Conservation (phyloP, 2,888 invertebrate species). For the Tuberolachnus salignus region DNA sequence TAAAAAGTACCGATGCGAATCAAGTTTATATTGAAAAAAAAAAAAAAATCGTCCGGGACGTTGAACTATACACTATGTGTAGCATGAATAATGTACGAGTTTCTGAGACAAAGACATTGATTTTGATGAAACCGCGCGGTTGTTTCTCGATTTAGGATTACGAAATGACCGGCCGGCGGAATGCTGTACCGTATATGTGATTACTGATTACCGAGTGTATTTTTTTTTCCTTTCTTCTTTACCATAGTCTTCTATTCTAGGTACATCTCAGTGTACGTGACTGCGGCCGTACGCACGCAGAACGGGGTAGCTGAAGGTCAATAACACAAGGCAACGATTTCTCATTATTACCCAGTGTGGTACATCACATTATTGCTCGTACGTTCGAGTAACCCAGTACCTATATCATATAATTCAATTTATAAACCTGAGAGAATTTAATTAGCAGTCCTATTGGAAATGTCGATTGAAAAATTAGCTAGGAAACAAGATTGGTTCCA, state of each 20-base stretch:
- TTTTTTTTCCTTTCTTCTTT: constrained; percentile 17
- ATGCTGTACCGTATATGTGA: constrained; percentile 46
- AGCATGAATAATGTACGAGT: constrained; percentile 52
- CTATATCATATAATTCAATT: background rate
- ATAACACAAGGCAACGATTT: constrained; percentile 41
- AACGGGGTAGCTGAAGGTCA: constrained; percentile 55
- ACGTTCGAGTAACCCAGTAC: constrained; percentile 34
- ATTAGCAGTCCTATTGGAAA: background rate
- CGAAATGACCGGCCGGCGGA: constrained; percentile 47
- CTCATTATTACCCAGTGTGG: constrained; percentile 14
- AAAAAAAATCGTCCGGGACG: constrained; percentile 45
- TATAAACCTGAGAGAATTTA: background rate
- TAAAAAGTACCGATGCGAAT: constrained; percentile 56
- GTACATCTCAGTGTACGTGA: constrained; percentile 42
- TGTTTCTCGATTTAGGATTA: constrained; percentile 52
- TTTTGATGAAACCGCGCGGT: constrained; percentile 48
- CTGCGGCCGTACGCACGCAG: constrained; percentile 29
- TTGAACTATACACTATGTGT: constrained; percentile 30
- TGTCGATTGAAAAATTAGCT: background rate
- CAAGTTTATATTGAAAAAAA: constrained; percentile 45
- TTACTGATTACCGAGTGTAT: constrained; percentile 34
- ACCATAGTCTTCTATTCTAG: constrained; percentile 28
- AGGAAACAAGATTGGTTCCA: background rate
- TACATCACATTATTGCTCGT: background rate
- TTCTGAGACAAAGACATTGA: constrained; percentile 48